A percentile compares a stretch with the other conserved stretches of the same genome.
Conservation (phyloP, 2,113 vertebrate species). For the Antennarius striatus region DNA sequence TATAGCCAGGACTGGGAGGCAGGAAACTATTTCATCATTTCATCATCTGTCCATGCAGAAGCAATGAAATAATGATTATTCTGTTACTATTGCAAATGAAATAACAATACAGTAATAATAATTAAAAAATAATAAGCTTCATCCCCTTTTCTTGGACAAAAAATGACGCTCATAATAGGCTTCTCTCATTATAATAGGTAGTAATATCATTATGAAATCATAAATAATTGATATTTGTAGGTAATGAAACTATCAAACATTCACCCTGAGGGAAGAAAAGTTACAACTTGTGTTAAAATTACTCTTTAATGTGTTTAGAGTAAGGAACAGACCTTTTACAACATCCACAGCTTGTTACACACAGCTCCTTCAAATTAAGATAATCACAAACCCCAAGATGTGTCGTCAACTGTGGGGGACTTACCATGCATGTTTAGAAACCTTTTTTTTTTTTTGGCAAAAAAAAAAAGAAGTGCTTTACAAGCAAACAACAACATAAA, state of each 20-base stretch:
- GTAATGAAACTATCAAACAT: neutral
- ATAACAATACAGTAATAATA: too few relatives aligned
- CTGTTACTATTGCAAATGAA: too few relatives aligned
- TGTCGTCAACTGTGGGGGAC: slow-evolving; percentile 22
- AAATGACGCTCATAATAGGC: too few relatives aligned
- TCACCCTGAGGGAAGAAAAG: neutral
- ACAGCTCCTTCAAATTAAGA: slow-evolving; percentile 53
- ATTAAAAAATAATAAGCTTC: too few relatives aligned
- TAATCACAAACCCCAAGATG: slow-evolving; percentile 34
- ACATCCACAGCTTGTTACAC: slow-evolving; percentile 52
- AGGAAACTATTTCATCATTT: too few relatives aligned
- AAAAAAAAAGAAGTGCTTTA: slow-evolving; percentile 1
- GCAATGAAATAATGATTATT: too few relatives aligned
- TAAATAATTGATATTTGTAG: neutral
- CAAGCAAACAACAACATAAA: slow-evolving; percentile 21
- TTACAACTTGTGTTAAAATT: slow-evolving; percentile 42
- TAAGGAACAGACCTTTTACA: slow-evolving; percentile 49
- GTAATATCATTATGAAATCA: too few relatives aligned
- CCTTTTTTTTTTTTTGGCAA: slow-evolving; percentile 8
- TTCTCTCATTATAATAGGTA: too few relatives aligned
- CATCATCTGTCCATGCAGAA: too few relatives aligned
- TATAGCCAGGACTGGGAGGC: too few relatives aligned
- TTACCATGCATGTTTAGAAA: slow-evolving; percentile 36
- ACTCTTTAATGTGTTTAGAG: slow-evolving; percentile 51
- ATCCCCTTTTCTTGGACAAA: too few relatives aligned